Evolutionary conservation across 2,797 vertebrate genomes (phyloP).

Genomic region (Natrix natrix): DNA sequence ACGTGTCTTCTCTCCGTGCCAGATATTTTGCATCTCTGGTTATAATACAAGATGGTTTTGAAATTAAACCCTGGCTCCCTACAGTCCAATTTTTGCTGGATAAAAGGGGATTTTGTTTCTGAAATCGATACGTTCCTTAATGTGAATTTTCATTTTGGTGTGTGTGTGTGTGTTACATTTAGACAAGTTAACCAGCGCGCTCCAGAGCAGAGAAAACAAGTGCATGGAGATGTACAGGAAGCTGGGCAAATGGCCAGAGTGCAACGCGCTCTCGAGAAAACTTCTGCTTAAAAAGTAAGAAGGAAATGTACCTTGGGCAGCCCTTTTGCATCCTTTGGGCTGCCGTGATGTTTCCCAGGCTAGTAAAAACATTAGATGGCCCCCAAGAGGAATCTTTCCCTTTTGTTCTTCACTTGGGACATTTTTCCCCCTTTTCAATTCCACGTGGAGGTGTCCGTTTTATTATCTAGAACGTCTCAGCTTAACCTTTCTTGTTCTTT

Average conservation of each 20-base stretch:
- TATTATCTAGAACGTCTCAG: background rate
- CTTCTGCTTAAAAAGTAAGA: slow-evolving; percentile 94
- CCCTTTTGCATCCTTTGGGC: background rate
- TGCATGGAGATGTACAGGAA: slow-evolving; percentile 94
- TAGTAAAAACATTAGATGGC: background rate
- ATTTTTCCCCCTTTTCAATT: fast-evolving
- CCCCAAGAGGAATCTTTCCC: background rate
- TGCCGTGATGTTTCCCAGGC: too few species aligned
- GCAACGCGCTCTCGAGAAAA: slow-evolving; percentile 87
- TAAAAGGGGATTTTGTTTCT: background rate
- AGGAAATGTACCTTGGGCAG: slow-evolving; percentile 52
- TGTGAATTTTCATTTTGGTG: background rate
- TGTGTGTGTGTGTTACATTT: slow-evolving; percentile 44
- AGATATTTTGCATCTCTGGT: background rate
- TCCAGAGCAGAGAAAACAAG: slow-evolving; percentile 94
- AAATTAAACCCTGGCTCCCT: background rate
- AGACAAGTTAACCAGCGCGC: slow-evolving; percentile 98
- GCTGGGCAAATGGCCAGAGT: slow-evolving; percentile 90
- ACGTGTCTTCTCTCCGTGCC: background rate
- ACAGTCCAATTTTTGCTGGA: too few species aligned
- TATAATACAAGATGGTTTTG: too few species aligned
- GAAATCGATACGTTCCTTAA: background rate
- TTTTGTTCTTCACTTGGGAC: background rate
- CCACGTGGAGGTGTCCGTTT: too few species aligned
- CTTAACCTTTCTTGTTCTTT: background rate